A percentile compares a stretch with the other conserved stretches of the same genome.
Evolutionary conservation across 2,113 vertebrate species (phyloP).

Genomic region (Poecilia latipinna): DNA sequence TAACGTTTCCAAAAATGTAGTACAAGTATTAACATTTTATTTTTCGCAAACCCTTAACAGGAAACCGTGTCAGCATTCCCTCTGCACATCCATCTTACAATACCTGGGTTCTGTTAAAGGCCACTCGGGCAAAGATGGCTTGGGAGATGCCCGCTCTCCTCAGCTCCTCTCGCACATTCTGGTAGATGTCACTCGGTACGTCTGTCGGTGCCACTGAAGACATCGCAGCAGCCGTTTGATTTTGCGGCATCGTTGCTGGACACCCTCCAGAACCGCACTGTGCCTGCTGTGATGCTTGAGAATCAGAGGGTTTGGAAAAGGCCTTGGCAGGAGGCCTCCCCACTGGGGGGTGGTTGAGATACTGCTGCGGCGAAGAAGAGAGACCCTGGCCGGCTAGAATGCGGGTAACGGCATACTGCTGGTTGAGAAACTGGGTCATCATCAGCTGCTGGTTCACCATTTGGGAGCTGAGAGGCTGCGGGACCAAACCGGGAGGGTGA

Average conservation of each 20-base stretch:
- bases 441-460: conserved; percentile 98
- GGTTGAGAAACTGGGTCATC: conserved; percentile 98
- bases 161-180: conserved; percentile 96
- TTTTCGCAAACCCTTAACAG: conserved; percentile 29
- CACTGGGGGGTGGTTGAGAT: conserved; percentile 96
- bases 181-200: conserved; percentile 96
- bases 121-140: conserved; percentile 98
- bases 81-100: conserved; percentile 5
- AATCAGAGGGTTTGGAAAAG: conserved; percentile 91
- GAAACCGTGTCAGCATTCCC: conserved; percentile 17
- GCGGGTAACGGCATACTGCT: conserved; percentile 98
- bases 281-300: conserved; percentile 86
- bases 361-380: conserved; percentile 87
- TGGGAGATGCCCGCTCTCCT: conserved; percentile 99
- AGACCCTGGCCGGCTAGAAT: conserved; percentile 96
- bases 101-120: conserved; percentile 99
- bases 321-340: conserved; percentile 81
- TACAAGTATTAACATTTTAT: neutral
- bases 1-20: neutral
- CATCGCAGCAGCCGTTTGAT: conserved; percentile 28
- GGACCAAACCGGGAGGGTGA: conserved; percentile 89
- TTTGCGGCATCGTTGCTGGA: conserved; percentile 36
- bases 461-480: conserved; percentile 93
- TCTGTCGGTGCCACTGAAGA: conserved; percentile 73
- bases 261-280: conserved; percentile 45